Evolutionary conservation across 2,797 vertebrate species (phyloP).

Genomic region (Ara ararauna): DNA sequence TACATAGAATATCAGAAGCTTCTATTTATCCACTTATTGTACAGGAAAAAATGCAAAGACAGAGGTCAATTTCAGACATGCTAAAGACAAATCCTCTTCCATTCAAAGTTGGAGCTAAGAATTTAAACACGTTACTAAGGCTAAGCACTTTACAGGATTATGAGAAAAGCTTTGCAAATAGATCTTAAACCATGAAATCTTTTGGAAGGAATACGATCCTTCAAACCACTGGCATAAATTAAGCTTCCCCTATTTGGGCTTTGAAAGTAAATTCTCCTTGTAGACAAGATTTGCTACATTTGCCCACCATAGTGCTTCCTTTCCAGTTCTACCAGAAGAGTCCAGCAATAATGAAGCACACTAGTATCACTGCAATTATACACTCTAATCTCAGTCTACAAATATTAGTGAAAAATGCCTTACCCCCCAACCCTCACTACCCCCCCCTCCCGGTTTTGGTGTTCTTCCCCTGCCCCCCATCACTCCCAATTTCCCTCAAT

Average conservation of each 20-base stretch:
- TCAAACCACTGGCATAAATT: neutral
- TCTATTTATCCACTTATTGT: neutral
- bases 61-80: neutral
- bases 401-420: neutral
- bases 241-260: neutral
- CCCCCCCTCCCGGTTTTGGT: neutral
- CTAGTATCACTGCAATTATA: neutral
- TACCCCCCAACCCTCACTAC: neutral
- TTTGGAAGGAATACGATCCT: neutral
- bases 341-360: neutral
- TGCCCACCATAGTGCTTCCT: neutral
- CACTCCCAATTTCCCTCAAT: neutral
- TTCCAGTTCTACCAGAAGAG: neutral
- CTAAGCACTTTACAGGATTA: conserved; percentile 31
- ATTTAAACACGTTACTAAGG: neutral
- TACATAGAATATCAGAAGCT: neutral
- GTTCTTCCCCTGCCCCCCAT: neutral
- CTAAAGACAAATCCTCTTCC: neutral
- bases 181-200: conserved; percentile 1
- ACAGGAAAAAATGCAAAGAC: neutral
- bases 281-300: neutral
- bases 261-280: neutral
- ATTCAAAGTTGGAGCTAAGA: neutral
- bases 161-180: conserved; percentile 34
- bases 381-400: neutral